Evolutionary conservation across 2,888 invertebrate genomes (phyloP).

Genomic region (Latheticus oryzae): DNA sequence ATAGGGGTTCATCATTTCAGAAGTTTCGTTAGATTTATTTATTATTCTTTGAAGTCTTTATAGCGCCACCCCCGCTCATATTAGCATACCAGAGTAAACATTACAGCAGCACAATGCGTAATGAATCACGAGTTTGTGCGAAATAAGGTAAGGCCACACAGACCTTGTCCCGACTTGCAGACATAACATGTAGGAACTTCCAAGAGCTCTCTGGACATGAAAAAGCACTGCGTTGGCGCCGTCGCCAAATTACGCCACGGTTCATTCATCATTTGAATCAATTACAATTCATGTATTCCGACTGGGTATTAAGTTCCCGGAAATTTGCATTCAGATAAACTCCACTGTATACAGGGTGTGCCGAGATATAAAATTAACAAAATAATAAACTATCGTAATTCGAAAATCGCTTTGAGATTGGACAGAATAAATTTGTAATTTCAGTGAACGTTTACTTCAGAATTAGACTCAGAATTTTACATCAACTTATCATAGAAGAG

Average conservation of each 20-base stretch:
- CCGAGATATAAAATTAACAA: too few species aligned
- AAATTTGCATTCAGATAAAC: conserved; percentile 37
- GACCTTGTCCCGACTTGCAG: conserved; percentile 28
- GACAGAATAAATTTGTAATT: too few species aligned
- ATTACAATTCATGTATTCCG: conserved; percentile 52
- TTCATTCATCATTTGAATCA: conserved; percentile 52
- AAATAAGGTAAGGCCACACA: conserved; percentile 45
- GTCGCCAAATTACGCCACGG: conserved; percentile 51
- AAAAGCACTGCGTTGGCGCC: conserved; percentile 45
- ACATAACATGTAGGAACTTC: conserved; percentile 37
- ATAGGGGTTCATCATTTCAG: too few species aligned
- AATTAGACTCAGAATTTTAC: too few species aligned
- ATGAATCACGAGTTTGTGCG: conserved; percentile 49
- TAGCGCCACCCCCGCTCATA: conserved; percentile 11
- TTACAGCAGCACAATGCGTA: conserved; percentile 49
- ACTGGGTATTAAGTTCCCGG: conserved; percentile 39
- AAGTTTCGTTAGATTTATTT: too few species aligned
- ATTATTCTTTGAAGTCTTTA: too few species aligned
- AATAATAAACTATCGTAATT: too few species aligned
- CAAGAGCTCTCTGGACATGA: conserved; percentile 15
- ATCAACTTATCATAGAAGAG: too few species aligned
- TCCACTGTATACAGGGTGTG: conserved; percentile 3
- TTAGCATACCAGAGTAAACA: conserved; percentile 30
- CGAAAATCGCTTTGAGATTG: too few species aligned
- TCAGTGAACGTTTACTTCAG: too few species aligned